These are phyloP conservation scores for Drusus annulatus DNA, from an alignment of 1,140 invertebrate genomes.

Conservation along the genomic window DNA sequence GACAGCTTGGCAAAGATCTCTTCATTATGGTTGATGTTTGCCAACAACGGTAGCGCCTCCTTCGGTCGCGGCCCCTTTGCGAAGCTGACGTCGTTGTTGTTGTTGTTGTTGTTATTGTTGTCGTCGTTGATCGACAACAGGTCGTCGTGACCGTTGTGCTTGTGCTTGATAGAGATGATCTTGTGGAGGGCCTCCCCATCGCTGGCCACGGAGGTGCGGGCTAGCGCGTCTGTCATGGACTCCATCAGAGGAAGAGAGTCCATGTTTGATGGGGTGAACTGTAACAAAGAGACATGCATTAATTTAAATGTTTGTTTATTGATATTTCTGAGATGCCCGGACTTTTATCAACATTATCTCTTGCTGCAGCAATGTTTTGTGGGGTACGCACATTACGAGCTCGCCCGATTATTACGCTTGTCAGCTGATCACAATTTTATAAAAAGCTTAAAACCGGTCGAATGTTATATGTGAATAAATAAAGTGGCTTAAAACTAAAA, in stretches of 20 bases:
- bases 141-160: background rate
- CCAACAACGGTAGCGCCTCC: background rate
- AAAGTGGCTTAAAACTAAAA: too few species aligned
- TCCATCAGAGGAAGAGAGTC: constrained; percentile 27
- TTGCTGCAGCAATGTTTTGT: too few species aligned
- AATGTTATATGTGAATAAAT: too few species aligned
- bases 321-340: too few species aligned
- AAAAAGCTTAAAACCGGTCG: too few species aligned
- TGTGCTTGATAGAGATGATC: background rate
- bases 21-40: constrained; percentile 11
- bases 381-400: too few species aligned
- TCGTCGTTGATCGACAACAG: constrained; percentile 2
- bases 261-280: background rate
- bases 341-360: too few species aligned
- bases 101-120: constrained; percentile 24
- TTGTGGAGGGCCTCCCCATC: background rate
- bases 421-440: too few species aligned
- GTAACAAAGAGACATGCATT: background rate
- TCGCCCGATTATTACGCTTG: too few species aligned
- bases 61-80: background rate
- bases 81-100: background rate
- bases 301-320: too few species aligned
- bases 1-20: constrained; percentile 28
- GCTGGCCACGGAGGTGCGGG: constrained; percentile 22
- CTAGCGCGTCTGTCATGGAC: constrained; percentile 11